These are phyloP conservation scores for Hylyphantes graminicola DNA, from an alignment of 1,140 invertebrate genomes.

Conservation along the genomic window DNA sequence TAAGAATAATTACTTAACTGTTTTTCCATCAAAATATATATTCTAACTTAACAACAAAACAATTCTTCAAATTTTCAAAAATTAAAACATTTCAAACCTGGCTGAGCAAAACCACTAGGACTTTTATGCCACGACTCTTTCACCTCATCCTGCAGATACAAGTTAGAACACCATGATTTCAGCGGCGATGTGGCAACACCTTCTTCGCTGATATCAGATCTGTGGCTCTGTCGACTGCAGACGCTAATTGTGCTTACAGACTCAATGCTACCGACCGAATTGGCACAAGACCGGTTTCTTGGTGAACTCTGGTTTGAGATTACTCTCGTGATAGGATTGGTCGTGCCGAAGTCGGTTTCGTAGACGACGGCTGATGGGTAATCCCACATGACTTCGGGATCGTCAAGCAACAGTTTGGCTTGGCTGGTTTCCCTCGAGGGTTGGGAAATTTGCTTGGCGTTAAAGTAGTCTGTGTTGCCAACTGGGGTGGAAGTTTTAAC, in stretches of 20 bases:
- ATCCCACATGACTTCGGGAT: constrained; percentile 48
- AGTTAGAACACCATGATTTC: constrained; percentile 57
- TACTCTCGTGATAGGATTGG: constrained; percentile 65
- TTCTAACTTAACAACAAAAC: neutral
- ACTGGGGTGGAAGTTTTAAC: constrained; percentile 9
- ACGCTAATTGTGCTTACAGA: constrained; percentile 49
- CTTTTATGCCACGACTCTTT: constrained; percentile 10
- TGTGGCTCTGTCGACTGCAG: constrained; percentile 21
- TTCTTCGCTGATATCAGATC: neutral
- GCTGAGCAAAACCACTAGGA: neutral
- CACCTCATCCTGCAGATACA: constrained; percentile 28
- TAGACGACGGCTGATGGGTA: constrained; percentile 64
- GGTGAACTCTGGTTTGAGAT: constrained; percentile 52
- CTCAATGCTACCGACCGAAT: constrained; percentile 29
- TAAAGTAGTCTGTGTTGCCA: neutral
- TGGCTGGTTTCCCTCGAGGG: constrained; percentile 9
- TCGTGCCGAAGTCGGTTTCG: constrained; percentile 69
- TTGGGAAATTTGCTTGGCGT: neutral
- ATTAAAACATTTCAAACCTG: neutral
- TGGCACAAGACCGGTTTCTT: neutral
- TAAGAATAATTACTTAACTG: too few relatives aligned
- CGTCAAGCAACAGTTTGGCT: constrained; percentile 33
- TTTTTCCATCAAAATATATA: too few relatives aligned
- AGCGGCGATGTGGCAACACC: constrained; percentile 4
- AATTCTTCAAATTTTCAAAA: neutral